Evolutionary conservation across 1,140 invertebrate genomes (phyloP).

Genomic region (Zaprionus capensis): DNA sequence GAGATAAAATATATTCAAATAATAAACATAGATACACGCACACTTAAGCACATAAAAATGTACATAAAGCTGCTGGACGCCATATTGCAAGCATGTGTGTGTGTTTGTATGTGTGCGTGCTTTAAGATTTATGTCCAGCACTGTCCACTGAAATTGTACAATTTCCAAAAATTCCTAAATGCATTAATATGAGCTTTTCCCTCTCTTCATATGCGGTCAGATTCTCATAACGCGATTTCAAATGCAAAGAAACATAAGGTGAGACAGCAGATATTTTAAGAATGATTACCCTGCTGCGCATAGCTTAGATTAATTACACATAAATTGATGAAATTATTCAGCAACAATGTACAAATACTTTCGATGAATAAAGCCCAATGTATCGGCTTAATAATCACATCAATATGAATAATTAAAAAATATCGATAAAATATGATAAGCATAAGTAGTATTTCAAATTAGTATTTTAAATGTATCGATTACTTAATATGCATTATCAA

Average conservation of each 20-base stretch:
- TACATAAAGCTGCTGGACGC: constrained; percentile 20
- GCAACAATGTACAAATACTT: not conserved
- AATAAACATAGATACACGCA: constrained; percentile 29
- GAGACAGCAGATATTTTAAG: not conserved
- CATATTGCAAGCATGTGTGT: constrained; percentile 8
- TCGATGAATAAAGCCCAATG: not conserved
- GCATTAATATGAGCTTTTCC: not conserved
- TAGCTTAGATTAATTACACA: not conserved
- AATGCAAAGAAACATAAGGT: not conserved
- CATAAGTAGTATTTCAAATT: too few relatives aligned
- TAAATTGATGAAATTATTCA: too few relatives aligned
- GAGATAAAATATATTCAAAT: constrained; percentile 53
- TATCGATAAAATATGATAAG: too few relatives aligned
- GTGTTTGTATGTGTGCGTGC: not conserved
- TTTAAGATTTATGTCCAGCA: constrained; percentile 56
- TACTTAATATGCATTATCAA: not conserved
- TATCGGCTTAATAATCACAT: too few relatives aligned
- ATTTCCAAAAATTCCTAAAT: constrained; percentile 33
- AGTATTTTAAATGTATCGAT: not conserved
- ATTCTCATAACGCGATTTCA: not conserved
- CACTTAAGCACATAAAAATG: constrained; percentile 15
- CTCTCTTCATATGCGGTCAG: not conserved
- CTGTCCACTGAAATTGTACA: constrained; percentile 59
- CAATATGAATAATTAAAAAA: too few relatives aligned
- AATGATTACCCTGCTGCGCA: not conserved